Percentiles rank a stretch among this genome's conserved stretches.
Conservation (phyloP, 1,140 invertebrate species). For the Hylaeus anthracinus region DNA sequence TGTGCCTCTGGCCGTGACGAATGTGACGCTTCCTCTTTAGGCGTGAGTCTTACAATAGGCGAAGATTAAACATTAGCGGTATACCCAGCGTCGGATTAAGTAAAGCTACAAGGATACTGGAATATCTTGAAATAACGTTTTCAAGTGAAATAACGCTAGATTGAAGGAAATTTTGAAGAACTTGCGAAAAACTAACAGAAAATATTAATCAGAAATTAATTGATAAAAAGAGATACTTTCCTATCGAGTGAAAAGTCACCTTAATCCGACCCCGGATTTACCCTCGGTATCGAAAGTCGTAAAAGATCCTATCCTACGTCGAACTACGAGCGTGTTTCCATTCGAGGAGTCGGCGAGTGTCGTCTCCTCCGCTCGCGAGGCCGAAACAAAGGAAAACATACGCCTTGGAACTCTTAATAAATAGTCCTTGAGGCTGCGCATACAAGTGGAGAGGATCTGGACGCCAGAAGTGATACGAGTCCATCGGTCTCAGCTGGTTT, state of each 20-base stretch:
- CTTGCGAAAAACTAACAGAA: no score
- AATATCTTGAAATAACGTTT: no score
- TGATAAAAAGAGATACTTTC: no score
- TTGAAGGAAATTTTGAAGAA: no score
- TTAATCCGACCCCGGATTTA: background rate
- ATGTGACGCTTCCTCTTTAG: slow-evolving; percentile 14
- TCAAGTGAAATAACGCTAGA: no score
- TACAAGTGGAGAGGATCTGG: background rate
- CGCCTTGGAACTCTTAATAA: background rate
- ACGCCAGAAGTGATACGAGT: background rate
- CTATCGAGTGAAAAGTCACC: no score
- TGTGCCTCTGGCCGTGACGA: background rate
- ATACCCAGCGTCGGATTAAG: no score
- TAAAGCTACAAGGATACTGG: no score
- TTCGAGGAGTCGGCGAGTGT: background rate
- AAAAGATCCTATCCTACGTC: slow-evolving; percentile 18
- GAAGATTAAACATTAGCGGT: slow-evolving; percentile 26
- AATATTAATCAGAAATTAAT: no score
- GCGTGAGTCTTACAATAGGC: slow-evolving; percentile 25
- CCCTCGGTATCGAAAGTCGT: background rate
- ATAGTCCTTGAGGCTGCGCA: background rate
- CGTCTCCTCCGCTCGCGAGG: slow-evolving; percentile 10
- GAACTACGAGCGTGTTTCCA: slow-evolving; percentile 1
- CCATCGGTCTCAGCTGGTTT: background rate
- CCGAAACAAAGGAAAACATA: slow-evolving; percentile 29